Base-by-base conservation (phyloP, 1,140 invertebrate genomes). In the Zophobas atratus region DNA sequence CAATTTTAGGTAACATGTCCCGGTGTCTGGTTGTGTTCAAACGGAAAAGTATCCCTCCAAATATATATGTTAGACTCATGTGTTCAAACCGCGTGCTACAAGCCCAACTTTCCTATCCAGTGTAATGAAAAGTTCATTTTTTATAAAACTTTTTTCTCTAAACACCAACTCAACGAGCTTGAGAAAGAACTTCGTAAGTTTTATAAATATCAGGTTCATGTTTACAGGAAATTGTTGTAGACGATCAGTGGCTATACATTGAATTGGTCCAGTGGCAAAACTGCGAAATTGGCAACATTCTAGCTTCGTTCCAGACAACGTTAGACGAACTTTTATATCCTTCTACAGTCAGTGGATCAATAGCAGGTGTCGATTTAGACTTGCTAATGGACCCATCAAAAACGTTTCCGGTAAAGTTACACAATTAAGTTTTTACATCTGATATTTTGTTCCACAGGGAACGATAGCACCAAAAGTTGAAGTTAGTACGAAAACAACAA, bases 1-100 rank as follows among this genome's bases (percentile, higher is more conserved):
- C 20, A 32, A 72, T 85, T 87, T 43, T 78, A 93, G 92, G 88
- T 93, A 36, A 91, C 91, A 77, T 93, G 92, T 87, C 93, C 93
- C 5, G 93, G 93, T 39, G 92, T 93, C 38, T 93, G 92, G 91
- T 81, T 94, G 1, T 93, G 92, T 86, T 90, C 92, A 70, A 92
- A 91, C 86, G 93, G 92, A 1, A 89, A 90, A 84, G 88, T 93
- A 5, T 90, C 90, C 1, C 83, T 93, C 33, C 88, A 89, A 80
- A 87, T 93, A 20, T 88, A 88, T 77, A 88, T 89, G 43, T 84
- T 94, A 6, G 90, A 90, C 6, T 90, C 88, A 0, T 89, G 87
- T 77, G 89, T 89, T 55, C 89, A 92, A 82, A 93, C 92, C 1
- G 88, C 85, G 48, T 81, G 86, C 76, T 84, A 91, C 38, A 86